phyloP scores from a whole-genome alignment of 1,140 invertebrate species.

The Bombus polaris region DNA sequence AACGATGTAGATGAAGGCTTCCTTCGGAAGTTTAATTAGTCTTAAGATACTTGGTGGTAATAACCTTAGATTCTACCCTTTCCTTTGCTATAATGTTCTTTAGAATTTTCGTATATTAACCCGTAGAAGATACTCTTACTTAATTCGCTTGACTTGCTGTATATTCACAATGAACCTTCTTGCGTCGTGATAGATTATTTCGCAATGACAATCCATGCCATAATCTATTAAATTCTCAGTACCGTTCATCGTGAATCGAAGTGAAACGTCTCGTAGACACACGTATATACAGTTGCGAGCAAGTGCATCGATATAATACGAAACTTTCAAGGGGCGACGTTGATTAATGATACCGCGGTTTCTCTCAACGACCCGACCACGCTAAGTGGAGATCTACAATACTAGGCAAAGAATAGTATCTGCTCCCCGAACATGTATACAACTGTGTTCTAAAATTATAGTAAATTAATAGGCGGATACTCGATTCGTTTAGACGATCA shows the following conservation, averaged over 20 bases:
- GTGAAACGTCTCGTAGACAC: conserved; percentile 12
- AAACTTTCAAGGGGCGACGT: conserved; percentile 47
- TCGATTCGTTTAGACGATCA: neutral
- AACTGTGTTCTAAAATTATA: neutral
- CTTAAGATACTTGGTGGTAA: neutral
- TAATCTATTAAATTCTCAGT: conserved; percentile 33
- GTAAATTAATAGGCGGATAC: neutral
- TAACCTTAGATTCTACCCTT: neutral
- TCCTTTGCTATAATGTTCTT: too few relatives aligned
- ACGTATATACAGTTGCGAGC: neutral
- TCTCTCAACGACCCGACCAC: neutral
- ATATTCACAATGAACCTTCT: neutral
- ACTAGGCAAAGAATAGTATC: neutral
- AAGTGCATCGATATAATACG: conserved; percentile 34
- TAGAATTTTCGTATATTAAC: too few relatives aligned
- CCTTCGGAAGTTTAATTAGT: neutral
- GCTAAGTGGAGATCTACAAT: conserved; percentile 11
- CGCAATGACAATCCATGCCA: neutral
- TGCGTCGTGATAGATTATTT: neutral
- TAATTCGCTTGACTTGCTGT: neutral
- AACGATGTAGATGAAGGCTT: neutral
- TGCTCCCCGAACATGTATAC: neutral
- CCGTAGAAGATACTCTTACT: neutral
- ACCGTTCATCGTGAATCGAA: conserved; percentile 25
- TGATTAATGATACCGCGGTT: conserved; percentile 46